Percentiles rank a stretch among this genome's conserved stretches.
phyloP scores from a whole-genome alignment of 2,797 vertebrate genomes.

The Labeo calbasu region DNA sequence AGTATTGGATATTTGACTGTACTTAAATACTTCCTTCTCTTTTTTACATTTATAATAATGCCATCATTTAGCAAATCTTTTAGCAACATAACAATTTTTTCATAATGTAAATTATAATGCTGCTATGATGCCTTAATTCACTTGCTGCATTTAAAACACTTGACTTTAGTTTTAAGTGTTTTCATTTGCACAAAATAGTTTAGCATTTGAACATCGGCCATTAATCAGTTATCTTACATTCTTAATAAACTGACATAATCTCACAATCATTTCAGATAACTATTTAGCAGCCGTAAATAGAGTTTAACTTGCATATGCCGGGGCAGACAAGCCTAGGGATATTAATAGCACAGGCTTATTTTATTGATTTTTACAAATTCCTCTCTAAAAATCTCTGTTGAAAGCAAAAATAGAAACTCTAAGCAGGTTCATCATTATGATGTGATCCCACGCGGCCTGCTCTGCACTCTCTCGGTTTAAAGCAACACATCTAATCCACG shows the following conservation, averaged over 20 bases:
- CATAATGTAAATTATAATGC: background rate
- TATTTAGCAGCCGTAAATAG: background rate
- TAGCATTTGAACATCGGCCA: background rate
- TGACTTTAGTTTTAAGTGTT: background rate
- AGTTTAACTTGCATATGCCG: background rate
- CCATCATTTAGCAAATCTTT: background rate
- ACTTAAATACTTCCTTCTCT: background rate
- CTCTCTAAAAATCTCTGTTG: background rate
- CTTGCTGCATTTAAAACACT: background rate
- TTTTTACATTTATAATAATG: background rate
- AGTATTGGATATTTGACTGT: no score
- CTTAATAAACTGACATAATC: background rate
- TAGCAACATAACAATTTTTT: background rate
- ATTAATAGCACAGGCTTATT: background rate
- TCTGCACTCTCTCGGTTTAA: conserved; percentile 1
- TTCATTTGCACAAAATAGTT: background rate
- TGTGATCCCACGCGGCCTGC: background rate
- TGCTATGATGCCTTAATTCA: background rate
- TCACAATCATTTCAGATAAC: background rate
- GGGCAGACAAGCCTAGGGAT: background rate
- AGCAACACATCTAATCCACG: conserved; percentile 26
- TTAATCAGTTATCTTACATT: background rate
- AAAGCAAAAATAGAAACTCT: conserved; percentile 1
- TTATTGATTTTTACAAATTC: background rate
- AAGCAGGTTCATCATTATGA: conserved; percentile 5